Percentiles rank a stretch among this genome's conserved stretches.
phyloP scores from a whole-genome alignment of 2,888 invertebrate species.

The Ochropleura plecta region DNA sequence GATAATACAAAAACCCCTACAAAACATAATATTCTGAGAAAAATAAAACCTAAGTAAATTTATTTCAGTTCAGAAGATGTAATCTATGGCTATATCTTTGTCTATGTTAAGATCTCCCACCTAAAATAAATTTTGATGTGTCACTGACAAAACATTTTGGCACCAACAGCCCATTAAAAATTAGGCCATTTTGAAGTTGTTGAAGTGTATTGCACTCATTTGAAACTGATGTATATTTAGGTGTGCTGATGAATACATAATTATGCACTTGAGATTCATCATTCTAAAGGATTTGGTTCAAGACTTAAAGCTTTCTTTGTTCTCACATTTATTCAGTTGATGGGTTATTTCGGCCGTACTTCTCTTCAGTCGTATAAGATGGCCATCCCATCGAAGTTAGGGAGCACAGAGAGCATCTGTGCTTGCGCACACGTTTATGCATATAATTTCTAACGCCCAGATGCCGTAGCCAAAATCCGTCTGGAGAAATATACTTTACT shows the following conservation, averaged over 20 bases:
- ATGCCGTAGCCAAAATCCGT: too few relatives aligned
- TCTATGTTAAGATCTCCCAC: slow-evolving; percentile 10
- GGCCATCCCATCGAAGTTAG: too few relatives aligned
- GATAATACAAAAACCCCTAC: background rate
- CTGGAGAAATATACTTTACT: too few relatives aligned
- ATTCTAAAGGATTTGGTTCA: background rate
- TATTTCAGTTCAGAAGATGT: slow-evolving; percentile 17
- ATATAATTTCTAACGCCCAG: too few relatives aligned
- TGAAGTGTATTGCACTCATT: slow-evolving; percentile 40
- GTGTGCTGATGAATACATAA: background rate
- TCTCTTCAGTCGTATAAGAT: too few relatives aligned
- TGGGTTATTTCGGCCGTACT: background rate
- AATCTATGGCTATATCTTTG: slow-evolving; percentile 16
- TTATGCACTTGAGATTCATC: slow-evolving; percentile 3
- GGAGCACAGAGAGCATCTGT: too few relatives aligned
- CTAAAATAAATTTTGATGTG: slow-evolving; percentile 56
- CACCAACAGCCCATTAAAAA: slow-evolving; percentile 64
- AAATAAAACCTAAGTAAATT: background rate
- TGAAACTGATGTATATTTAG: slow-evolving; percentile 19
- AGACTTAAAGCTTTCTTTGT: background rate
- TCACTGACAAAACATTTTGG: slow-evolving; percentile 67
- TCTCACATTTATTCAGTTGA: background rate
- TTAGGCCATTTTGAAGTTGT: slow-evolving; percentile 60
- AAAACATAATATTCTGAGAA: background rate
- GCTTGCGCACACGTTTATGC: too few relatives aligned